Conservation (phyloP, 53 echinoderm and acorn worm species). For the Echinarachnius parma region DNA sequence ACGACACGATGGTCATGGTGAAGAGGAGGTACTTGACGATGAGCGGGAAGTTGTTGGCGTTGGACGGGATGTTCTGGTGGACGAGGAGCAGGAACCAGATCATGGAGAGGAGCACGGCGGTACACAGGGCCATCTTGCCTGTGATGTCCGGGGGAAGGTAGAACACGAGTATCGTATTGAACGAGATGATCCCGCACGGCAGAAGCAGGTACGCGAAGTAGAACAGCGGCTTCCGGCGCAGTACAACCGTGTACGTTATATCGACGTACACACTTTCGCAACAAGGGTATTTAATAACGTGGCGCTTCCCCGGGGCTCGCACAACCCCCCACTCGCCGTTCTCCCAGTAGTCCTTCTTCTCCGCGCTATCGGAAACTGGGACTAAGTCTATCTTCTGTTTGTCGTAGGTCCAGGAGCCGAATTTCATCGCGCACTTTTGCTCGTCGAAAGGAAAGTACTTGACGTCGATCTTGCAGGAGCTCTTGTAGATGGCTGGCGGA, state of each 20-base stretch:
- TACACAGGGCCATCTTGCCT: conserved; percentile 95
- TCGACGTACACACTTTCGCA: conserved; percentile 84
- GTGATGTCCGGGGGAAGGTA: conserved; percentile 91
- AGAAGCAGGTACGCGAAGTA: conserved; percentile 87
- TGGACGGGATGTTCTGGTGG: conserved; percentile 87
- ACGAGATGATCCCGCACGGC: conserved; percentile 89
- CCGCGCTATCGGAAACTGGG: conserved; percentile 56
- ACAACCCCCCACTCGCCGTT: conserved; percentile 90
- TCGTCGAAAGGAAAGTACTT: conserved; percentile 96
- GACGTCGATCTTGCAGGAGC: conserved; percentile 89
- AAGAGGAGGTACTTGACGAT: conserved; percentile 93
- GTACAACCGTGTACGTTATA: conserved; percentile 77
- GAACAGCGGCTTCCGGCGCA: conserved; percentile 89
- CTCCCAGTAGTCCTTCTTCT: conserved; percentile 76
- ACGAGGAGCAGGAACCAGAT: conserved; percentile 85
- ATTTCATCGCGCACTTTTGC: conserved; percentile 85
- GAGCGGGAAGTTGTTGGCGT: conserved; percentile 81
- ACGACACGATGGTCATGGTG: conserved; percentile 81
- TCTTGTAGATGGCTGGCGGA: conserved; percentile 92
- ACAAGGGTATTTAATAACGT: conserved; percentile 74
- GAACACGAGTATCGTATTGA: conserved; percentile 90
- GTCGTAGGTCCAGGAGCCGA: conserved; percentile 96
- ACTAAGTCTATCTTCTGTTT: conserved; percentile 68
- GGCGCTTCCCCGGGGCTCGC: conserved; percentile 61
- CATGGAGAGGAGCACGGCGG: conserved; percentile 89